Percentiles rank a stretch among this genome's conserved stretches.
phyloP scores from a whole-genome alignment of 2,888 invertebrate species.

The Cosmia trapezina region DNA sequence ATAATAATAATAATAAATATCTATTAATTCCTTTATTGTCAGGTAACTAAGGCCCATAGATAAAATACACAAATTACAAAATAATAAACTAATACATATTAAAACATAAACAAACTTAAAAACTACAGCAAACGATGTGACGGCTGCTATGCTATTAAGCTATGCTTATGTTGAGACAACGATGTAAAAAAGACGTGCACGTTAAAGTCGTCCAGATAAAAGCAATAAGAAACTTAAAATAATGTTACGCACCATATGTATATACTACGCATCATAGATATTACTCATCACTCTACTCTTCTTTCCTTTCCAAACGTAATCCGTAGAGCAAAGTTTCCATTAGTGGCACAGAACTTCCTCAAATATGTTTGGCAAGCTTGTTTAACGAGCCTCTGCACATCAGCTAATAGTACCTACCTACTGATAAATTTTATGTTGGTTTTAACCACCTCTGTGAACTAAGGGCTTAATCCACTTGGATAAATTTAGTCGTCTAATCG shows the following conservation, averaged over 20 bases:
- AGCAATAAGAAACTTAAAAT: neutral
- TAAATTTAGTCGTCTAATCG: neutral
- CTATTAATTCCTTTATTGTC: too few relatives aligned
- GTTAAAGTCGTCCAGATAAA: neutral
- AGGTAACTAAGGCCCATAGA: too few relatives aligned
- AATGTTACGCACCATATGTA: too few relatives aligned
- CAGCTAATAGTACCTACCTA: neutral
- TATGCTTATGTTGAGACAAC: neutral
- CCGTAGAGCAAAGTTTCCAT: neutral
- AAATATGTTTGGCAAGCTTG: conserved; percentile 13
- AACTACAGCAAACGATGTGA: too few relatives aligned
- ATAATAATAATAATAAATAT: too few relatives aligned
- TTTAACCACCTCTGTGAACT: neutral
- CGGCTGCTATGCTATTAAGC: too few relatives aligned
- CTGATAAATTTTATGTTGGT: neutral
- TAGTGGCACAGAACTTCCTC: conserved; percentile 19
- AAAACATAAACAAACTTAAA: too few relatives aligned
- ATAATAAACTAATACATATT: too few relatives aligned
- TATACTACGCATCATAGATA: neutral
- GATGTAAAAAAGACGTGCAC: neutral
- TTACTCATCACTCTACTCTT: neutral
- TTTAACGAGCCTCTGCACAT: neutral
- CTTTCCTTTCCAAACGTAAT: conserved; percentile 1
- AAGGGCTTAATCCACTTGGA: too few relatives aligned
- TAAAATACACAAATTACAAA: too few relatives aligned